Conservation (phyloP, 1,140 invertebrate species). For the Drosophila erecta region DNA sequence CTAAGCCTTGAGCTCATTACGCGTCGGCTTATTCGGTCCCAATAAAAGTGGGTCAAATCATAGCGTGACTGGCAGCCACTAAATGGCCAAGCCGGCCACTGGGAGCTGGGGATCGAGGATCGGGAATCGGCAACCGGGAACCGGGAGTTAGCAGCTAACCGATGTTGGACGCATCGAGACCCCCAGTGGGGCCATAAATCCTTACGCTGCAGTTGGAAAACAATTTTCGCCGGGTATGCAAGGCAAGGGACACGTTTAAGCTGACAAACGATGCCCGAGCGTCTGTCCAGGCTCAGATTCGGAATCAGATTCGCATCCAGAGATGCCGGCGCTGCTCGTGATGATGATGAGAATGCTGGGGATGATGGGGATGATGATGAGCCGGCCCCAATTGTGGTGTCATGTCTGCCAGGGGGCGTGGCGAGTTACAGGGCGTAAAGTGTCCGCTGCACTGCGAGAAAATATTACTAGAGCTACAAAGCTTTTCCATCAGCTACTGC, state of each 20-base stretch:
- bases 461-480: neutral
- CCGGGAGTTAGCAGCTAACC: slow-evolving; percentile 14
- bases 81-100: slow-evolving; percentile 63
- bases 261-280: slow-evolving; percentile 72
- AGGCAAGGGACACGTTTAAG: slow-evolving; percentile 57
- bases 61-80: slow-evolving; percentile 67
- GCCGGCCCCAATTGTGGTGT: slow-evolving; percentile 45
- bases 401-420: slow-evolving; percentile 43
- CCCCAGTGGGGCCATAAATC: slow-evolving; percentile 63
- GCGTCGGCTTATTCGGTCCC: slow-evolving; percentile 62
- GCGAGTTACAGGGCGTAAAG: slow-evolving; percentile 35
- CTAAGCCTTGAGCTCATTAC: slow-evolving; percentile 60
- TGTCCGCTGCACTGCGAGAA: slow-evolving; percentile 40
- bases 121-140: slow-evolving; percentile 12
- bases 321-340: slow-evolving; percentile 35
- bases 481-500: too few species aligned
- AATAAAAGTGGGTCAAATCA: slow-evolving; percentile 73
- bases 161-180: slow-evolving; percentile 16
- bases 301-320: slow-evolving; percentile 44
- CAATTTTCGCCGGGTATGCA: slow-evolving; percentile 79
- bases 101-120: slow-evolving; percentile 12
- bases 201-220: slow-evolving; percentile 75
- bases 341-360: slow-evolving; percentile 15
- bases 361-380: slow-evolving; percentile 50
- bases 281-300: slow-evolving; percentile 53